Conservation (phyloP, 1,140 invertebrate genomes). For the Neodiprion virginianus region DNA sequence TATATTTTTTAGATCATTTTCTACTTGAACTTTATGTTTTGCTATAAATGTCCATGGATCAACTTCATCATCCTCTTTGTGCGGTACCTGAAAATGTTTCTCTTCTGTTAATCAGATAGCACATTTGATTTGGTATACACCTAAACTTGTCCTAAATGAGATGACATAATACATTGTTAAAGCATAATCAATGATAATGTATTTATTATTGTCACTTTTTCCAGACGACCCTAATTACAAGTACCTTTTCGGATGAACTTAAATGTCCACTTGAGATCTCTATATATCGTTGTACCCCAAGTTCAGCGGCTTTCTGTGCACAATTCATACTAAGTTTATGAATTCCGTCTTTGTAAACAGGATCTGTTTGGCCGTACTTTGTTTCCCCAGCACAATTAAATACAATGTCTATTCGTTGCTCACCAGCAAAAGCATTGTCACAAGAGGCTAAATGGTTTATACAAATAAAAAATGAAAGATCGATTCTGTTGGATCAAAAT, state of each 20-base stretch:
- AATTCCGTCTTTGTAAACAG: slow-evolving; percentile 90
- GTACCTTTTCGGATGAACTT: slow-evolving; percentile 80
- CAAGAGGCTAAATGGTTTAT: slow-evolving; percentile 69
- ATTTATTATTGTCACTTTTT: no score
- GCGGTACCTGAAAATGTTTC: slow-evolving; percentile 63
- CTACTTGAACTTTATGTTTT: slow-evolving; percentile 84
- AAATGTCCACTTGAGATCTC: slow-evolving; percentile 88
- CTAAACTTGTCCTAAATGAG: no score
- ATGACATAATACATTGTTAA: no score
- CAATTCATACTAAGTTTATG: slow-evolving; percentile 84
- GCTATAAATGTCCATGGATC: slow-evolving; percentile 86
- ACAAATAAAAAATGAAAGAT: slow-evolving; percentile 16
- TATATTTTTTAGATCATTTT: slow-evolving; percentile 75
- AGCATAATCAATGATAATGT: no score
- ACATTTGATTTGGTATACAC: no score
- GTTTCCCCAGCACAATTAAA: slow-evolving; percentile 92
- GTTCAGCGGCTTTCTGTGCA: slow-evolving; percentile 76
- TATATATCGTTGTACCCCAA: slow-evolving; percentile 74
- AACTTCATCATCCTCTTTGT: slow-evolving; percentile 76
- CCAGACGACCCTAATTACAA: neutral
- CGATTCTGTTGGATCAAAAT: slow-evolving; percentile 6
- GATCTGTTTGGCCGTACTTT: slow-evolving; percentile 84
- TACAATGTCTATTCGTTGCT: slow-evolving; percentile 75
- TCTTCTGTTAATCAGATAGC: no score
- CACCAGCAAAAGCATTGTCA: slow-evolving; percentile 74